These are phyloP conservation scores for Anguilla megastoma DNA, from an alignment of 2,797 vertebrate genomes.

Conservation along the genomic window DNA sequence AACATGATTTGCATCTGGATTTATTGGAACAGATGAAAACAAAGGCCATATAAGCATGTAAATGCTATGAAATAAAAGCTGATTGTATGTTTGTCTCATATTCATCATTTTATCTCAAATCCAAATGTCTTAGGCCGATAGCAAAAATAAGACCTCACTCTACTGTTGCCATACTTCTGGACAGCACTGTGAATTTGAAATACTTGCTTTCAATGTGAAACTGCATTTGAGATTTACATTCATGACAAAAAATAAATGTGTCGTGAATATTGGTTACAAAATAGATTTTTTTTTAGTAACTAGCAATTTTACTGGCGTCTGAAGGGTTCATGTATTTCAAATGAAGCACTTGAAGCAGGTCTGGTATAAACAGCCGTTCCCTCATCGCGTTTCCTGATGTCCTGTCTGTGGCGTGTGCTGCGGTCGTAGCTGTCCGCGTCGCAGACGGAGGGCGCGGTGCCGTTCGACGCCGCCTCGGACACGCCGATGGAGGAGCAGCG, in stretches of 20 bases:
- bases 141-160: no score
- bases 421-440: conserved; percentile 65
- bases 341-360: neutral
- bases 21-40: no score
- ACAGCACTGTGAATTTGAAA: no score
- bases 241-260: neutral
- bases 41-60: no score
- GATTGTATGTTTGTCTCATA: no score
- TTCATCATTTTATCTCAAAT: no score
- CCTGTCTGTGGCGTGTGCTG: neutral
- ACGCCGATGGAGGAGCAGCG: conserved; percentile 87
- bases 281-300: neutral
- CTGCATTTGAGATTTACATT: neutral
- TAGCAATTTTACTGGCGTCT: neutral
- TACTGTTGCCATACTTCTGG: no score
- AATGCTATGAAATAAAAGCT: no score
- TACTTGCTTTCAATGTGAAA: neutral
- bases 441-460: conserved; percentile 69
- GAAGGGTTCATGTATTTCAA: no score
- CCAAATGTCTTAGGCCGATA: no score
- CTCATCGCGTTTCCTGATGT: neutral
- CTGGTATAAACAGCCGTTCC: neutral
- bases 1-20: no score
- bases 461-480: conserved; percentile 89
- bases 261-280: neutral